These are phyloP conservation scores for Fopius arisanus DNA, from an alignment of 1,140 invertebrate species.

Conservation along the genomic window DNA sequence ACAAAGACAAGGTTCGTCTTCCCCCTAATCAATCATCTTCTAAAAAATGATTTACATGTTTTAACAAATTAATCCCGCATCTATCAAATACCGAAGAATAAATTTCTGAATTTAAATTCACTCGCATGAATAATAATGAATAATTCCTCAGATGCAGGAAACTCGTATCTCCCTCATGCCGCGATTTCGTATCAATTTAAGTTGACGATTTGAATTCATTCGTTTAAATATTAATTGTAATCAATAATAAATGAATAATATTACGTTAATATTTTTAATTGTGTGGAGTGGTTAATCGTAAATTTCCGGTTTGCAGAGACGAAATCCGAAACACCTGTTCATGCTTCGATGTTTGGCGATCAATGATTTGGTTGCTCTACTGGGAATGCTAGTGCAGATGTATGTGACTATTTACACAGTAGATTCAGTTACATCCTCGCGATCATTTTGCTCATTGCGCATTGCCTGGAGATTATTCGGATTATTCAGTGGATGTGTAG, in stretches of 20 bases:
- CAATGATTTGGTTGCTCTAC: conserved; percentile 80
- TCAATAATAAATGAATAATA: no score
- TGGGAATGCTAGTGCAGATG: conserved; percentile 74
- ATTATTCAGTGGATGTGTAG: conserved; percentile 85
- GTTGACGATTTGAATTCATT: no score
- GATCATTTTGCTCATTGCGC: conserved; percentile 71
- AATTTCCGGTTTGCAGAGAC: conserved; percentile 63
- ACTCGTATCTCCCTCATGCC: not conserved
- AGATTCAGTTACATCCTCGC: conserved; percentile 48
- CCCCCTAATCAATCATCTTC: no score
- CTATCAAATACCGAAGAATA: not conserved
- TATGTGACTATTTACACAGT: conserved; percentile 65
- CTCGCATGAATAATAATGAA: no score
- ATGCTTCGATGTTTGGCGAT: conserved; percentile 80
- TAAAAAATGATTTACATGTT: no score
- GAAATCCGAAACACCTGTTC: conserved; percentile 81
- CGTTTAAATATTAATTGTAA: no score
- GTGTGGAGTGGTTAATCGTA: not conserved
- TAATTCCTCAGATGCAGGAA: no score
- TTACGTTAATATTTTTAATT: no score
- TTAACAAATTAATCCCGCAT: not conserved
- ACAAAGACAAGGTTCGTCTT: conserved; percentile 59
- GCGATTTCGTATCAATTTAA: no score
- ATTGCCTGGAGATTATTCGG: conserved; percentile 83
- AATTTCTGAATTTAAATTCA: no score